Evolutionary conservation across 1,140 invertebrate species (phyloP).

Genomic region (Bombus pyrosoma): DNA sequence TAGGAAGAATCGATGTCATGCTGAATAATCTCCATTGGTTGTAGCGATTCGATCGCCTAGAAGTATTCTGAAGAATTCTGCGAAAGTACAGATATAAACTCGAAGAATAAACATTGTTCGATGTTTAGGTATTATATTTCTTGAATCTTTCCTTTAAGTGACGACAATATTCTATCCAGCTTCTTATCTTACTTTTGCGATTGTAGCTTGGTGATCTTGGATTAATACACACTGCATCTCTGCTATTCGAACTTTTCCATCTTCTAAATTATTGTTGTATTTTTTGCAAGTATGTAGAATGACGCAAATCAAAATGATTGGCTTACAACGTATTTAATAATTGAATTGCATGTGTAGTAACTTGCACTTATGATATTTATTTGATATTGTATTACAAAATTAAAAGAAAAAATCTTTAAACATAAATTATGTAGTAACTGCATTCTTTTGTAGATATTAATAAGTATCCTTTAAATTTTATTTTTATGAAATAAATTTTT

Average conservation of each 20-base stretch:
- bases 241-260: background rate
- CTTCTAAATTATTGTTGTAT: background rate
- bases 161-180: background rate
- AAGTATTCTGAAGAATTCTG: background rate
- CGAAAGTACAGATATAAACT: background rate
- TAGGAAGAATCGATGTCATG: conserved; percentile 35
- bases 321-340: conserved; percentile 2
- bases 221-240: background rate
- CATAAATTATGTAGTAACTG: background rate
- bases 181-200: conserved; percentile 7
- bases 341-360: conserved; percentile 12
- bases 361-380: background rate
- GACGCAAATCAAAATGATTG: background rate
- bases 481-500: background rate
- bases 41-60: background rate
- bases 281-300: background rate
- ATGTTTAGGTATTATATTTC: conserved; percentile 32
- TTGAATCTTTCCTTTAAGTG: background rate
- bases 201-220: background rate
- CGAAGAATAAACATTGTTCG: conserved; percentile 14
- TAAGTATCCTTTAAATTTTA: background rate
- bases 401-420: background rate
- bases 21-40: conserved; percentile 16
- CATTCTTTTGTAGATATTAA: background rate
- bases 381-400: background rate